phyloP scores from a whole-genome alignment of 2,113 vertebrate species.

The Labeo catla region DNA sequence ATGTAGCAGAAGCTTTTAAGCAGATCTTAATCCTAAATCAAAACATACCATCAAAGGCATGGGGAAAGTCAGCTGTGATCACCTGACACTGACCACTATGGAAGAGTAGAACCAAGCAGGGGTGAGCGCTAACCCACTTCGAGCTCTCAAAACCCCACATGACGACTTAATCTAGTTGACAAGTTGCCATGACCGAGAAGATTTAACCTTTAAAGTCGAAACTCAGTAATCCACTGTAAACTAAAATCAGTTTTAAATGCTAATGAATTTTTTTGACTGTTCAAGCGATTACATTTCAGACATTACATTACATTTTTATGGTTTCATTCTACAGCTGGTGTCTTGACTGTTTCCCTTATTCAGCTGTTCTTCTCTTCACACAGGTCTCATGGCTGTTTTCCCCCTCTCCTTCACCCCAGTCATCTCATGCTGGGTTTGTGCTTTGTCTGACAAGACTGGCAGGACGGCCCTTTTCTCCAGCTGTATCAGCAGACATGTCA shows the following conservation, averaged over 20 bases:
- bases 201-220: background rate
- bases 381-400: background rate
- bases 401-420: background rate
- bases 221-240: background rate
- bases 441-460: conserved; percentile 33
- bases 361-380: conserved; percentile 12
- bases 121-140: background rate
- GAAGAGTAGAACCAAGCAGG: background rate
- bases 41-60: background rate
- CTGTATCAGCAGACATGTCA: conserved; percentile 41
- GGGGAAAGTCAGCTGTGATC: background rate
- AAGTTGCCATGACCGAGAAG: background rate
- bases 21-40: conserved; percentile 13
- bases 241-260: background rate
- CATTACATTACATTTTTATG: background rate
- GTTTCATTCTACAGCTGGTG: conserved; percentile 22
- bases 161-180: background rate
- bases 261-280: background rate
- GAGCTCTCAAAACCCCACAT: background rate
- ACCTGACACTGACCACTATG: background rate
- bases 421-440: conserved; percentile 9
- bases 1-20: conserved; percentile 24
- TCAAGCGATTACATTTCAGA: background rate
- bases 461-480: background rate
- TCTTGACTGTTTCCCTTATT: conserved; percentile 29